These are phyloP conservation scores for Cataglyphis livida DNA, from an alignment of 2,888 invertebrate genomes.

Conservation along the genomic window DNA sequence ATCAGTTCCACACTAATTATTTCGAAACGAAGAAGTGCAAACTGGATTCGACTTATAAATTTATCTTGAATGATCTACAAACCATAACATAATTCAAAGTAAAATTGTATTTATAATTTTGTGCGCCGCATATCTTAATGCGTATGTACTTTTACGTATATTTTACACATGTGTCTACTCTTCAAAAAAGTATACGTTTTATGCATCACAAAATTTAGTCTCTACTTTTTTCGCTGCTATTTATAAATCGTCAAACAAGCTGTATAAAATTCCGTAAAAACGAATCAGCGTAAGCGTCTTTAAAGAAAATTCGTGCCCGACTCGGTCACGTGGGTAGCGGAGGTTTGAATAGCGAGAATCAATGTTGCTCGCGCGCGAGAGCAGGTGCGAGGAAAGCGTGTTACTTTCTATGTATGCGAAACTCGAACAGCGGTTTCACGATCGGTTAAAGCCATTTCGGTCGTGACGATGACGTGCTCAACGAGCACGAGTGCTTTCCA, in stretches of 20 bases:
- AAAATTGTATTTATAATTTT: not conserved
- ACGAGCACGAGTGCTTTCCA: constrained; percentile 64
- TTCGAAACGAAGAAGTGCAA: not conserved
- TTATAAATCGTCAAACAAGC: not conserved
- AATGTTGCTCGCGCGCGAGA: constrained; percentile 55
- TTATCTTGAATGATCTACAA: not conserved
- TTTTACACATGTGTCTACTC: not conserved
- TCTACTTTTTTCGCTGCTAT: not conserved
- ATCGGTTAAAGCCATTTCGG: constrained; percentile 65
- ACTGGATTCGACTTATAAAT: not conserved
- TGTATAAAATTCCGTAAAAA: not conserved
- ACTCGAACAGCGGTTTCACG: constrained; percentile 72
- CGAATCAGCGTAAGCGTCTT: constrained; percentile 10
- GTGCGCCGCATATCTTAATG: not conserved
- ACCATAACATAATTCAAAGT: not conserved
- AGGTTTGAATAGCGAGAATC: constrained; percentile 64
- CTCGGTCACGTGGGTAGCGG: not conserved
- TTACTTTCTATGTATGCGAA: constrained; percentile 77
- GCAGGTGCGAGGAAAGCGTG: constrained; percentile 76
- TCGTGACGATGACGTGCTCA: constrained; percentile 66
- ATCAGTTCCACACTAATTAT: not conserved
- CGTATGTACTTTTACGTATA: not conserved
- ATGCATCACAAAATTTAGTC: too few species aligned
- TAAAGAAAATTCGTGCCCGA: constrained; percentile 15
- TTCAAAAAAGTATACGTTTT: too few species aligned